Evolutionary conservation across 2,797 vertebrate genomes (phyloP).

Genomic region (Phrynocephalus forsythii): DNA sequence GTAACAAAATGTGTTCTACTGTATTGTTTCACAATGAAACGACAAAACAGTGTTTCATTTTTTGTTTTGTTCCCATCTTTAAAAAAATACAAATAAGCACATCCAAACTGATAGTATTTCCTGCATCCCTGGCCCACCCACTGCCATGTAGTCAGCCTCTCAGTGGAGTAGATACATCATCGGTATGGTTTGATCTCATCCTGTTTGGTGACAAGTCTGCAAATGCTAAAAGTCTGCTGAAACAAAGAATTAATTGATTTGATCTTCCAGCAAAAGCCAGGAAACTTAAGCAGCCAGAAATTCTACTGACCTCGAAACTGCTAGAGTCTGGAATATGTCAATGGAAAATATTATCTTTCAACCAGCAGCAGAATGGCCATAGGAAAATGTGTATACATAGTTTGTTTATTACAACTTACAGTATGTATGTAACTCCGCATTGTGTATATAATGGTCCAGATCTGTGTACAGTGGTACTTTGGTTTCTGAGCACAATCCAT

Average conservation of each 20-base stretch:
- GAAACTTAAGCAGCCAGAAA: neutral
- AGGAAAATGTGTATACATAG: neutral
- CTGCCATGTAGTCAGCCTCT: no score
- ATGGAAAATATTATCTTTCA: neutral
- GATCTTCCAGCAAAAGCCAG: neutral
- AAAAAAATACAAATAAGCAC: no score
- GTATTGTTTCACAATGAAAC: no score
- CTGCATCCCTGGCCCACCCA: no score
- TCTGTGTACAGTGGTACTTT: neutral
- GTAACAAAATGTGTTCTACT: no score
- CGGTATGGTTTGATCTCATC: neutral
- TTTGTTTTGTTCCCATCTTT: no score
- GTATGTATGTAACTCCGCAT: conserved; percentile 22
- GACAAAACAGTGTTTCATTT: no score
- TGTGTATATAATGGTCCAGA: conserved; percentile 30
- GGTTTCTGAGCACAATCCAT: no score
- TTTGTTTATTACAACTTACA: conserved; percentile 36
- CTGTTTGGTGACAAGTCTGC: neutral
- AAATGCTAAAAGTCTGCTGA: neutral
- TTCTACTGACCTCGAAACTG: neutral
- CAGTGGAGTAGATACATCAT: neutral
- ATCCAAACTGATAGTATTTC: no score
- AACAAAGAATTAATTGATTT: neutral
- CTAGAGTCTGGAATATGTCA: neutral
- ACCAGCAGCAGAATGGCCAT: neutral